Evolutionary conservation across 2,888 invertebrate genomes (phyloP), one percentile per base, ranked within the genome.

Genomic region (Acanthacorydalis orientalis): DNA sequence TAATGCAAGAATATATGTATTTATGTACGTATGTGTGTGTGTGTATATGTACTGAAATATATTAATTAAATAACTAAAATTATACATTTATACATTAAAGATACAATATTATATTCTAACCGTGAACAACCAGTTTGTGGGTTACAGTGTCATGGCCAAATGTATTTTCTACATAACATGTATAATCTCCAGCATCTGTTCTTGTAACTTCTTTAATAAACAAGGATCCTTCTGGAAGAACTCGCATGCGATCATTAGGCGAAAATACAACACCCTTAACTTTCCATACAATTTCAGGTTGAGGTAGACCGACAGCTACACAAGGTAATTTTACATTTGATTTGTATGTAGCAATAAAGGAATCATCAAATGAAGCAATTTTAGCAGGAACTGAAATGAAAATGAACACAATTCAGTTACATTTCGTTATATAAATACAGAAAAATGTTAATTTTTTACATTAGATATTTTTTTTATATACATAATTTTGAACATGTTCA

Each of bases 281-380:
- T 68, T 84, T 88, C 93, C 92, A 93, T 39, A 82, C 76, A 48
- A 92, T 86, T 56, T 84, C 83, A 1, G 93, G 93, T 43, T 83
- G 80, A 12, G 93, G 93, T 32, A 89, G 81, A 12, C 95, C 95
- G 39, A 95, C 92, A 46, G 91, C 87, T 23, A 89, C 73, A 59
- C 95, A 95, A 0, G 91, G 91, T 58, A 95, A 69, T 57, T 86
- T 88, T 1, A 92, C 86, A 57, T 90, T 88, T 69, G 90, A 88
- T 67, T 89, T 88, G 68, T 88, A 90, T 0, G 87, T 90, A 10
- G 89, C 88, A 51, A 87, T 85, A 63, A 92, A 87, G n/a, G 83
- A 82, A 61, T 88, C 87, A 60, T 93, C 91, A 65, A 95, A 95
- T 1, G 92, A 92, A 41, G 92, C 91, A 56, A 93, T 92, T 64